A percentile compares a stretch with the other conserved stretches of the same genome.
Evolutionary conservation across 2,888 invertebrate genomes (phyloP).

Genomic region (Agrotis puta): DNA sequence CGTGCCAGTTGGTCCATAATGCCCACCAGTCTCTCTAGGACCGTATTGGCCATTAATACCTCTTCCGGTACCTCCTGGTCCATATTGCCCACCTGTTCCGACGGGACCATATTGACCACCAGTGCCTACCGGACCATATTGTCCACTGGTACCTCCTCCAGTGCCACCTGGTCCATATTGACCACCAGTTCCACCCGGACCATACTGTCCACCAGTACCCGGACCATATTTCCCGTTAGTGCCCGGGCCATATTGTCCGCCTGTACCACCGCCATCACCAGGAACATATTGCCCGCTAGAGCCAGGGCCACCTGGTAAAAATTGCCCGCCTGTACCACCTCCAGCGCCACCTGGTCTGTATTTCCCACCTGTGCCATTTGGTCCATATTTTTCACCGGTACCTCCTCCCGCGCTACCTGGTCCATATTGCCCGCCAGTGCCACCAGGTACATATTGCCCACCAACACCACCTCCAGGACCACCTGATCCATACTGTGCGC

Average conservation of each 20-base stretch:
- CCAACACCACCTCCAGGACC: not conserved
- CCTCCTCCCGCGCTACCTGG: not conserved
- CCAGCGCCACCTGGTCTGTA: constrained; percentile 8
- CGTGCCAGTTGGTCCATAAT: not conserved
- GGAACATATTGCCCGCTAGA: constrained; percentile 34
- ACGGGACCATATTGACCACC: not conserved
- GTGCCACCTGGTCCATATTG: no score
- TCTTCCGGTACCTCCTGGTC: not conserved
- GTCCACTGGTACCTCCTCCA: no score
- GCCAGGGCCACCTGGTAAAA: constrained; percentile 23
- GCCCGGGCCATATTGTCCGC: constrained; percentile 50
- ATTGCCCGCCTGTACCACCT: constrained; percentile 30
- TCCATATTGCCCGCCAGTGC: constrained; percentile 25
- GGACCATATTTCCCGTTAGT: constrained; percentile 20
- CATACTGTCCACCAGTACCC: constrained; percentile 26
- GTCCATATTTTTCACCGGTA: not conserved
- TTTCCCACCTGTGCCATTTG: constrained; percentile 12
- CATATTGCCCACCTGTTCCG: constrained; percentile 1
- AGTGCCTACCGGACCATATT: no score
- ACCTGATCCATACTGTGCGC: not conserved
- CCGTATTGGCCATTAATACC: not conserved
- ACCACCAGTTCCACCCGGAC: constrained; percentile 12
- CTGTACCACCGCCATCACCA: constrained; percentile 38
- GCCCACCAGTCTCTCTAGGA: not conserved
- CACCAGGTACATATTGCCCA: not conserved